phyloP scores from a whole-genome alignment of 2,113 vertebrate genomes.

The Microcebus tavaratra region DNA sequence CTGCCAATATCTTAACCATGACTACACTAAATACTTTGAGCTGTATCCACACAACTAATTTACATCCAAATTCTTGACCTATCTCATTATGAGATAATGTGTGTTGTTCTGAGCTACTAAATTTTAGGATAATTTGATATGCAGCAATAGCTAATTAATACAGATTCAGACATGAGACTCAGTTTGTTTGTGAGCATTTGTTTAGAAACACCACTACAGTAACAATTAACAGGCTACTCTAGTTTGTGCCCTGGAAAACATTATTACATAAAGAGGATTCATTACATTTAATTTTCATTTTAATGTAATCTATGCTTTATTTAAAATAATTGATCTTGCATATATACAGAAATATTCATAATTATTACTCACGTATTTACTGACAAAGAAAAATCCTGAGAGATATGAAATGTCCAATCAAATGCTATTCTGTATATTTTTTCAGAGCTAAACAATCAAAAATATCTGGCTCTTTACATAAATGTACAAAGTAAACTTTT shows the following conservation, averaged over 20 bases:
- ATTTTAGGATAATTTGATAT: not conserved
- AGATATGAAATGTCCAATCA: not conserved
- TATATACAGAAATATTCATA: not conserved
- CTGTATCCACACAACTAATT: not conserved
- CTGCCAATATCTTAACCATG: not conserved
- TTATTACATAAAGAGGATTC: not conserved
- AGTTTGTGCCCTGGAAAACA: not conserved
- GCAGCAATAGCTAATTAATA: not conserved
- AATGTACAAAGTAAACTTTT: not conserved
- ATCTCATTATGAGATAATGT: not conserved
- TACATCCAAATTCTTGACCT: not conserved
- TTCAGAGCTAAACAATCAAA: not conserved
- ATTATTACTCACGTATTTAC: not conserved
- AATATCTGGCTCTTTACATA: not conserved
- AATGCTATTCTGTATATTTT: not conserved
- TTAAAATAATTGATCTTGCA: not conserved
- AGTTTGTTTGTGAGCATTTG: not conserved
- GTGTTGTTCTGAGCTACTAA: not conserved
- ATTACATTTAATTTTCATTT: not conserved
- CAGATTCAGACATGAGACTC: not conserved
- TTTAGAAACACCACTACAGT: not conserved
- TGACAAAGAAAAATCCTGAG: not conserved
- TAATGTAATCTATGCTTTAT: not conserved
- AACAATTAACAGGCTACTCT: not conserved
- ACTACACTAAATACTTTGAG: not conserved